phyloP scores from a whole-genome alignment of 1,140 invertebrate species.

The Leptopilina clavipes region DNA sequence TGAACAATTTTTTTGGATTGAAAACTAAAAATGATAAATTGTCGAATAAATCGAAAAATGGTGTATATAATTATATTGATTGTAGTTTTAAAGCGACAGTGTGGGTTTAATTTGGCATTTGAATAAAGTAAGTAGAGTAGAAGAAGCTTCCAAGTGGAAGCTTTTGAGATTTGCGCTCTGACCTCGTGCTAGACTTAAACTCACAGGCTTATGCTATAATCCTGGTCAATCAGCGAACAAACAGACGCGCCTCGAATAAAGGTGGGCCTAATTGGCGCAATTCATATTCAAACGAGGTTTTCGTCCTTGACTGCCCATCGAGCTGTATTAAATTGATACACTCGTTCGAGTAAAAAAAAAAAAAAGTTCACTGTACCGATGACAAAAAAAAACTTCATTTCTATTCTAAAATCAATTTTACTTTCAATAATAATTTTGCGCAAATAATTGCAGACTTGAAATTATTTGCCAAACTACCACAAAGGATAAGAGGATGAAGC shows the following conservation, averaged over 20 bases:
- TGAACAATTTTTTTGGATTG: too few species aligned
- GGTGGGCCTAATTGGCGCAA: constrained; percentile 70
- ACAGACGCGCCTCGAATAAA: constrained; percentile 68
- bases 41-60: too few species aligned
- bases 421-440: neutral
- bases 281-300: constrained; percentile 72
- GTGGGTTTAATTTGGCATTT: neutral
- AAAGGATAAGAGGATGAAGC: too few species aligned
- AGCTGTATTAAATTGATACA: constrained; percentile 57
- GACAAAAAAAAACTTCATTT: neutral
- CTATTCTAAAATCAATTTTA: neutral
- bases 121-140: constrained; percentile 32
- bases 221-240: constrained; percentile 70
- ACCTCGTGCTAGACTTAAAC: constrained; percentile 61
- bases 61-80: too few species aligned
- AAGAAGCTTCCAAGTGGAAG: constrained; percentile 39
- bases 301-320: constrained; percentile 67
- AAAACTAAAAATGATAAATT: too few species aligned
- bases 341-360: constrained; percentile 59
- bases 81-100: neutral
- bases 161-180: constrained; percentile 58
- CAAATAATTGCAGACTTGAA: too few species aligned
- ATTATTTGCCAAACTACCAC: too few species aligned
- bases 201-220: constrained; percentile 60
- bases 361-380: constrained; percentile 40